These are phyloP conservation scores for Phymanthus crucifer DNA, from an alignment of 92 coral and sea anemone genomes.

Conservation along the genomic window DNA sequence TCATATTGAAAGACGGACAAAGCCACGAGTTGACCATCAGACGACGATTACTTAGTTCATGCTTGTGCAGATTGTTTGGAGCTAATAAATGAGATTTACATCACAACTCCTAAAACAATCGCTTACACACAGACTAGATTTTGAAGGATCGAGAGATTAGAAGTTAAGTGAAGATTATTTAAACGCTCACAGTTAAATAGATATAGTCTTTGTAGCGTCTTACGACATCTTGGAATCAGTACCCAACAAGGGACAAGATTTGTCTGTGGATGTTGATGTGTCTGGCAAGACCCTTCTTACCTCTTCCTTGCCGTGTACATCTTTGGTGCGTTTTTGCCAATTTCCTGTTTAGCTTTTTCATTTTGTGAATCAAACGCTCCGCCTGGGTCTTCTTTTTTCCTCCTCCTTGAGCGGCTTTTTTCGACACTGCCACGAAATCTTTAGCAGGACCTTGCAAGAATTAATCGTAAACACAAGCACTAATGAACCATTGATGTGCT, in stretches of 20 bases:
- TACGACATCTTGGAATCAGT: conserved; percentile 27
- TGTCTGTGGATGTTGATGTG: background rate
- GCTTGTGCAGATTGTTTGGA: conserved; percentile 5
- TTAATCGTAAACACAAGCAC: conserved; percentile 21
- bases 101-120: conserved; percentile 10
- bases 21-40: conserved; percentile 15
- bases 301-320: conserved; percentile 11
- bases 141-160: background rate
- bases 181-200: no score
- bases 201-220: no score
- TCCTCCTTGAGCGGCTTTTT: conserved; percentile 26
- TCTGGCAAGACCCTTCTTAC: conserved; percentile 25
- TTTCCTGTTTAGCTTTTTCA: conserved; percentile 50
- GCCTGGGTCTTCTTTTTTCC: conserved; percentile 10
- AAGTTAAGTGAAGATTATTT: background rate
- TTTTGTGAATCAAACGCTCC: conserved; percentile 36
- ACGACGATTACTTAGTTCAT: conserved; percentile 3
- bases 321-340: conserved; percentile 27
- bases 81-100: conserved; percentile 13
- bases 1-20: conserved; percentile 13
- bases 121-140: conserved; percentile 3
- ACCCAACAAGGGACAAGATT: background rate
- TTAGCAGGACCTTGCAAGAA: conserved; percentile 18
- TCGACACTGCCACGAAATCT: conserved; percentile 27
- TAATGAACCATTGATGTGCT: conserved; percentile 29